Base-by-base conservation (phyloP, 2,888 invertebrate genomes). In the Odontothrips loti region DNA sequence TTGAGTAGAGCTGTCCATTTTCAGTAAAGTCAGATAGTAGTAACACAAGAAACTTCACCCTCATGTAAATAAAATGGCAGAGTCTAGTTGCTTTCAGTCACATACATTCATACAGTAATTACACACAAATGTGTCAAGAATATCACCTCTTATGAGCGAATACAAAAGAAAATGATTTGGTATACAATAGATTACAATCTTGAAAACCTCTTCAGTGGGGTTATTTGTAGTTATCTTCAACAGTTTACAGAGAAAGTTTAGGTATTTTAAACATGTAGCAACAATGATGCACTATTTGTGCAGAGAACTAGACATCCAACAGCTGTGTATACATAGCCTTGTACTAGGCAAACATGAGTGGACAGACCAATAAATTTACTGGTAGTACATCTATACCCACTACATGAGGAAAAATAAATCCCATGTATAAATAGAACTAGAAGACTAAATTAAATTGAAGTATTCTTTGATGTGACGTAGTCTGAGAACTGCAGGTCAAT, bases 61-160 rank as follows among this genome's bases (percentile, higher is more conserved):
- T 75, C 23, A 27, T 75, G 23, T 75, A 12, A 27, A 75, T 23
- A 75, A 75, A 75, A 75, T 75, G 68, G 68, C 68, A 75, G 68
- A 23, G 68, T 27, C 27, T n/a, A 27, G 68, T 75, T 23, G 68
- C 68, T 75, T 75, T 75, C 68, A 75, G 68, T 75, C 68, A 75
- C 68, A 75, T 27, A 75, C 68, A 75, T 75, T 75, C 68, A 75
- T 27, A 75, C 68, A 68, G 23, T 68, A 43, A 68, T 20, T 10
- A 68, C 68, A 68, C 20, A 75, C 12, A 75, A 27, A 0, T 75
- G 23, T 27, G n/a, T 27, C 12, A 75, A 75, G 68, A 75, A 27
- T 75, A 75, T 75, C 68, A 75, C 68, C 23, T 75, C 68, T 75
- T 75, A 75, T 75, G 68, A 75, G 68, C 68, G 27, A 75, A 75